Conservation (phyloP, 1,140 invertebrate genomes). For the Popillia japonica region DNA sequence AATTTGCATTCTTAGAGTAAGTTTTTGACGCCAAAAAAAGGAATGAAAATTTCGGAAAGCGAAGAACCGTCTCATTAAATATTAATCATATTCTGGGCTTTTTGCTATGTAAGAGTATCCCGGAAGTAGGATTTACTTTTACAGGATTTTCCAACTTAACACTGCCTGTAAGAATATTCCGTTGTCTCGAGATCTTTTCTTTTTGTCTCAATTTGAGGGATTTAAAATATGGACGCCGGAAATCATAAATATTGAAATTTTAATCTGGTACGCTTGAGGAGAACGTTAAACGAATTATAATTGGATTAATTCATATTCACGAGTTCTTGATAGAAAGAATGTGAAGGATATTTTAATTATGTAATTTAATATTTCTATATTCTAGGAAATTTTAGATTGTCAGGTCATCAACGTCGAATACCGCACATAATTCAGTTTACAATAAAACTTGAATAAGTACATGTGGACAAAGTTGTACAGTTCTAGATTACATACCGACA, state of each 20-base stretch:
- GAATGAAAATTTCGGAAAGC: not conserved
- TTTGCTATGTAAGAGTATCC: not conserved
- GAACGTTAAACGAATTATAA: not conserved
- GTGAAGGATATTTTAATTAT: not conserved
- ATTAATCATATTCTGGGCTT: constrained; percentile 9
- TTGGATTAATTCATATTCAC: not conserved
- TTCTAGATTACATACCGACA: constrained; percentile 4
- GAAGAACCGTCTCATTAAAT: constrained; percentile 1
- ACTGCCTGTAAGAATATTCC: not conserved
- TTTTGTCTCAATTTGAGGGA: not conserved
- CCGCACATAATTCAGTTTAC: not conserved
- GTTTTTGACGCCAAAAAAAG: too few relatives aligned
- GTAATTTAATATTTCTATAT: not conserved
- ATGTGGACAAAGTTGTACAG: not conserved
- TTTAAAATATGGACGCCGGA: not conserved
- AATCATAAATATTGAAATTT: constrained; percentile 12
- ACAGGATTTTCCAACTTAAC: not conserved
- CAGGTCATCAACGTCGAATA: constrained; percentile 1
- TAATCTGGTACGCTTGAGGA: not conserved
- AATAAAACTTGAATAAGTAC: not conserved
- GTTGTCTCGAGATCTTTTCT: not conserved
- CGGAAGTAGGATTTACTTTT: not conserved
- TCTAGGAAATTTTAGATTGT: not conserved
- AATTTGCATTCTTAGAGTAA: too few relatives aligned
- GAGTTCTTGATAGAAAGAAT: not conserved